Percentiles rank a stretch among this genome's conserved stretches.
phyloP scores from a whole-genome alignment of 2,113 vertebrate genomes.

The Eubucco bourcierii region DNA sequence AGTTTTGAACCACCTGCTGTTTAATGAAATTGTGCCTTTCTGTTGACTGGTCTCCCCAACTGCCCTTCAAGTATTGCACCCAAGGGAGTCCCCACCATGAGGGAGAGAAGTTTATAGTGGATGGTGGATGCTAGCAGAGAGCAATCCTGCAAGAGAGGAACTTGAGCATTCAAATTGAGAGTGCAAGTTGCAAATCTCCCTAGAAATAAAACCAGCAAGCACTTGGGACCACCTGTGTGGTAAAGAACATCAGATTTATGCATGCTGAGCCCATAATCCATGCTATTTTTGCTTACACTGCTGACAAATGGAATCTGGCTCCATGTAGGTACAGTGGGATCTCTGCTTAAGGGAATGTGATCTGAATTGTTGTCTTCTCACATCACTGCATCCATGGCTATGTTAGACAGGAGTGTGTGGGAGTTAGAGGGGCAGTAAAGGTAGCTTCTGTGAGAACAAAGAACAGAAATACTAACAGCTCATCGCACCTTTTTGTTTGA shows the following conservation, averaged over 20 bases:
- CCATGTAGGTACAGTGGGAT: neutral
- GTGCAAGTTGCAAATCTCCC: neutral
- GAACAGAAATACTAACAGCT: neutral
- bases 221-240: fast-evolving
- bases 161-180: neutral
- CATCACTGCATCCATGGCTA: neutral
- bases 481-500: neutral
- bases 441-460: neutral
- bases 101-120: fast-evolving
- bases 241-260: neutral
- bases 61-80: neutral
- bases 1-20: neutral
- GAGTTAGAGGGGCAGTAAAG: neutral
- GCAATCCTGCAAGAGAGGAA: neutral
- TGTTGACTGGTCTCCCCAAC: neutral
- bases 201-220: neutral
- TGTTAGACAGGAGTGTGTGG: neutral
- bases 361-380: neutral
- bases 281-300: neutral
- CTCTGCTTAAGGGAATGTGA: neutral
- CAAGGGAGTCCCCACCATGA: neutral
- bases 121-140: neutral
- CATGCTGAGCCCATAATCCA: neutral
- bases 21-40: neutral
- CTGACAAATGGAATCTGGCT: neutral